Evolutionary conservation across 1,140 invertebrate species (phyloP).

Genomic region (Drosophila sturtevanti): DNA sequence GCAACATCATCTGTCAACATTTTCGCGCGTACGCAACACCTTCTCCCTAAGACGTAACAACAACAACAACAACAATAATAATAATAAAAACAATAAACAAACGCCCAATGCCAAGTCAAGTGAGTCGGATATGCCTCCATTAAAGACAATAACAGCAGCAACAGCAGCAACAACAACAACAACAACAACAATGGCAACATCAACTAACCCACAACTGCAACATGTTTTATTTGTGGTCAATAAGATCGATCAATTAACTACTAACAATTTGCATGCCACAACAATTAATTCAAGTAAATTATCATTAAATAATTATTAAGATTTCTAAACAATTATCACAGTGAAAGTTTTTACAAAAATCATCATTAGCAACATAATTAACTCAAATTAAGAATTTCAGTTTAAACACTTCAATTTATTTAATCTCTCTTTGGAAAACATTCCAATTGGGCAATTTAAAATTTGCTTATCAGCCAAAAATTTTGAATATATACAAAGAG

Average conservation of each 20-base stretch:
- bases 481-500: neutral
- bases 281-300: conserved; percentile 65
- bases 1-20: conserved; percentile 74
- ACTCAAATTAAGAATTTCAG: neutral
- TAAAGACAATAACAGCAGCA: conserved; percentile 29
- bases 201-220: conserved; percentile 49
- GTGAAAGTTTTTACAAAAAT: conserved; percentile 1
- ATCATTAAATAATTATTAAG: neutral
- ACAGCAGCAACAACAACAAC: conserved; percentile 36
- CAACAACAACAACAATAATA: conserved; percentile 36
- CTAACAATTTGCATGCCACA: conserved; percentile 67
- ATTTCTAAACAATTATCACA: conserved; percentile 31
- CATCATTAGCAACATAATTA: neutral
- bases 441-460: neutral
- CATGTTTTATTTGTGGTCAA: conserved; percentile 71
- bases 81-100: conserved; percentile 37
- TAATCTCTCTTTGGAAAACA: neutral
- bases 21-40: conserved; percentile 78
- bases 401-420: neutral
- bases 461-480: neutral
- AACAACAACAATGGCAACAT: conserved; percentile 28
- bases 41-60: conserved; percentile 62
- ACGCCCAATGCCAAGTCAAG: conserved; percentile 62
- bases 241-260: conserved; percentile 58
- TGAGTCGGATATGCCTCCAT: conserved; percentile 54